Evolutionary conservation across 2,113 vertebrate species (phyloP), one percentile per base, ranked within the genome.

Genomic region (Ascaphus truei): DNA sequence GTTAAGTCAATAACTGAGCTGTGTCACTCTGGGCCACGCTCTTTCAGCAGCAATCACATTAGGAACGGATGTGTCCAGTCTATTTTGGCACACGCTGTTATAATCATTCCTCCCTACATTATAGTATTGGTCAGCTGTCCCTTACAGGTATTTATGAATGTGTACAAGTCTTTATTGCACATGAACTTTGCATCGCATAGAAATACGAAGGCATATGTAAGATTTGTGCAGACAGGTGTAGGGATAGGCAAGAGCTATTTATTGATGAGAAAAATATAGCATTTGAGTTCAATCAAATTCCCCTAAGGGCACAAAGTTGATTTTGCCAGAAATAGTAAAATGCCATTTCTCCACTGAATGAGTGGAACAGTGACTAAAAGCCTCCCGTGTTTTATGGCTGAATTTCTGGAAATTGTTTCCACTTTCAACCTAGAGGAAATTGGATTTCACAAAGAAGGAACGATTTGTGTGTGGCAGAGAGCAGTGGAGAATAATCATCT

Each of bases 401-500:
- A 75, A 71, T 74, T 83, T 79, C 79, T 76, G 75, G 62, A 78
- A 81, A 76, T 73, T 79, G 68, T 68, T 77, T 61, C 72, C 67
- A 78, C 68, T 74, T 75, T 61, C 73, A 74, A 74, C 72, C 67
- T 72, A 74, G 65, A 64, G 73, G 74, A 83, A 83, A 83, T 85
- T 81, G 79, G 77, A 82, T 85, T 85, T 83, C 56, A 73, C 7
- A 5, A 65, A 71, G 68, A 67, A 73, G 77, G 73, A 72, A 74
- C 41, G 57, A 77, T 80, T 84, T 79, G 78, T 72, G 65, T 71
- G 68, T 72, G 71, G 77, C 63, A 76, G 79, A 75, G 77, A 81
- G 69, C 73, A 55, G 79, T 1, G 23, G 1, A 58, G 41, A 61
- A 72, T 77, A 77, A 83, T 80, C 81, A 66, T 77, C 75, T 66